Evolutionary conservation across 2,888 invertebrate species (phyloP), one percentile per base, ranked within the genome.

Genomic region (Philopedon plagiatum): DNA sequence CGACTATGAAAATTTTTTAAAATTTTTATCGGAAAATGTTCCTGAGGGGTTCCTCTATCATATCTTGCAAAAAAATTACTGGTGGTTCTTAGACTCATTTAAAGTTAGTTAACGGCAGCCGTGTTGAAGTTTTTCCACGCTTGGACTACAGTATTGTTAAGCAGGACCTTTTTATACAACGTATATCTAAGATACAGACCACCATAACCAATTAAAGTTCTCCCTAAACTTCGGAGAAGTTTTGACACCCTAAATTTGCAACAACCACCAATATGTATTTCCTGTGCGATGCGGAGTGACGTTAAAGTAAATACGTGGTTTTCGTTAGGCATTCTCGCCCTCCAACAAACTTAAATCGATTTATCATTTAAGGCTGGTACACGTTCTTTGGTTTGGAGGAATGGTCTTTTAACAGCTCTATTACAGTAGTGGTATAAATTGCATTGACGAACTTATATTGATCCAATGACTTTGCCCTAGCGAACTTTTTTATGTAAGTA

Each of bases 331-430:
- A 61, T 68, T 68, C 46, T 49, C 61, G 60, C 67, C 67, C 51
- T 51, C 54, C 51, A 54, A 61, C 49, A 68, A 68, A 68, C 67
- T 51, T 51, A 60, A 58, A 67, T 68, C 67, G 23, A 68, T 68
- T 68, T 61, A 68, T 68, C 67, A 68, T 61, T 68, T 39, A 41
- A n/a, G 54, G 54, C 51, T 61, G 49, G 67, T 61, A 61, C 49
- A 60, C 67, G 26, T 68, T 41, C 41, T 41, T 61, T 60, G 61
- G 51, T 34, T 54, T 61, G 61, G 61, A 60, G 60, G 61, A 61
- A 39, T 39, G 13, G 61, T 46, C 15, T 41, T 54, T 51, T 68
- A 51, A 61, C 61, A 32, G 61, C 60, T 68, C 54, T 54, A 41
- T 61, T 41, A 21, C 5, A 5, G 9, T 15, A 41, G 46, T 37